These are phyloP conservation scores for Morpho helenor DNA, from an alignment of 2,888 invertebrate species.

Conservation along the genomic window DNA sequence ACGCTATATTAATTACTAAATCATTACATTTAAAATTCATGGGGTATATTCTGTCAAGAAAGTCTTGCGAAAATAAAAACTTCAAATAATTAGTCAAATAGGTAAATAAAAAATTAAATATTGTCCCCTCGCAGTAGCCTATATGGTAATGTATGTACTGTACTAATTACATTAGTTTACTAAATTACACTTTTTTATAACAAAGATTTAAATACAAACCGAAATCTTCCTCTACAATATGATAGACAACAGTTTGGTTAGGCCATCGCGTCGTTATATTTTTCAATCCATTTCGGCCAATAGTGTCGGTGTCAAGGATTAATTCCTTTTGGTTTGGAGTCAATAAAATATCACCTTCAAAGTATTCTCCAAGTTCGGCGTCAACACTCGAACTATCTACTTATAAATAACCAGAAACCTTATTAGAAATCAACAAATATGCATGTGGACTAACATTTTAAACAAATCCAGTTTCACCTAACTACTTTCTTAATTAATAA, in stretches of 20 bases:
- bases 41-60: too few species aligned
- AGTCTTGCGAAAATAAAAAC: too few species aligned
- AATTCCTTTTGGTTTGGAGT: slow-evolving; percentile 45
- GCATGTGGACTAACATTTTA: background rate
- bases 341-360: slow-evolving; percentile 74
- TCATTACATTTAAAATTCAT: background rate
- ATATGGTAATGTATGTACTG: too few species aligned
- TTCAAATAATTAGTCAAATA: too few species aligned
- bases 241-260: slow-evolving; percentile 59
- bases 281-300: slow-evolving; percentile 60
- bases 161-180: too few species aligned
- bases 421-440: too few species aligned
- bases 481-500: background rate
- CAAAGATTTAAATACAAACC: slow-evolving; percentile 46
- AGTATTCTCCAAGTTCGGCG: slow-evolving; percentile 59
- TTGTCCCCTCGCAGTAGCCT: too few species aligned
- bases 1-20: background rate
- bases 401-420: background rate
- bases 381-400: slow-evolving; percentile 14
- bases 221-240: slow-evolving; percentile 61
- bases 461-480: background rate
- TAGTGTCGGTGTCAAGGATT: slow-evolving; percentile 36
- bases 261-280: slow-evolving; percentile 68
- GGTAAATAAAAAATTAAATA: too few species aligned
- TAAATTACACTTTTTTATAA: too few species aligned